phyloP scores from a whole-genome alignment of 2,888 invertebrate genomes.

The Itoplectis maculator region DNA sequence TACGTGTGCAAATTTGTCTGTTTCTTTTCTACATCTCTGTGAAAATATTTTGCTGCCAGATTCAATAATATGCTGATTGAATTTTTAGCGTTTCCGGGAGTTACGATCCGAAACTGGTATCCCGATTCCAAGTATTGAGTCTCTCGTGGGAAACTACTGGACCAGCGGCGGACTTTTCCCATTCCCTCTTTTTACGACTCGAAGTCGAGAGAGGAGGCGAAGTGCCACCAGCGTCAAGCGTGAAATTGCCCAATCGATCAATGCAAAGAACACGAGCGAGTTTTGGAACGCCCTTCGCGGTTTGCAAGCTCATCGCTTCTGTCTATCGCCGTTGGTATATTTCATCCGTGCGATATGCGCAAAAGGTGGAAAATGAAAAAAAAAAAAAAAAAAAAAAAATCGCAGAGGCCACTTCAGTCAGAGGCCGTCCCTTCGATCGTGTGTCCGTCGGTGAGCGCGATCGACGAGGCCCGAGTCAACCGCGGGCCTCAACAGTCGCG shows the following conservation, averaged over 20 bases:
- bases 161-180: conserved; percentile 22
- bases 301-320: conserved; percentile 34
- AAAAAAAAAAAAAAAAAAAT: conserved; percentile 2
- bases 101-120: conserved; percentile 3
- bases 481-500: conserved; percentile 19
- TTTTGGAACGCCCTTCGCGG: conserved; percentile 1
- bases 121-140: conserved; percentile 1
- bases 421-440: conserved; percentile 36
- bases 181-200: conserved; percentile 14
- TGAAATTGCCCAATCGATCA: conserved; percentile 46
- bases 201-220: not conserved
- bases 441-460: conserved; percentile 32
- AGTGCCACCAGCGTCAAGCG: conserved; percentile 28
- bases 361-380: not conserved
- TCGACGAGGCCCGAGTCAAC: conserved; percentile 27
- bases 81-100: not conserved
- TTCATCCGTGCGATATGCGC: conserved; percentile 1
- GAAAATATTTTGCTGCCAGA: not conserved
- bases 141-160: not conserved
- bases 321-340: conserved; percentile 5
- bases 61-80: not conserved
- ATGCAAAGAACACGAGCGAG: conserved; percentile 22
- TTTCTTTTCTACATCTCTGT: not conserved
- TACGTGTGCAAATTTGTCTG: not conserved
- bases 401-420: conserved; percentile 55